Evolutionary conservation across 1,140 invertebrate species (phyloP).

Genomic region (Drosophila littoralis): DNA sequence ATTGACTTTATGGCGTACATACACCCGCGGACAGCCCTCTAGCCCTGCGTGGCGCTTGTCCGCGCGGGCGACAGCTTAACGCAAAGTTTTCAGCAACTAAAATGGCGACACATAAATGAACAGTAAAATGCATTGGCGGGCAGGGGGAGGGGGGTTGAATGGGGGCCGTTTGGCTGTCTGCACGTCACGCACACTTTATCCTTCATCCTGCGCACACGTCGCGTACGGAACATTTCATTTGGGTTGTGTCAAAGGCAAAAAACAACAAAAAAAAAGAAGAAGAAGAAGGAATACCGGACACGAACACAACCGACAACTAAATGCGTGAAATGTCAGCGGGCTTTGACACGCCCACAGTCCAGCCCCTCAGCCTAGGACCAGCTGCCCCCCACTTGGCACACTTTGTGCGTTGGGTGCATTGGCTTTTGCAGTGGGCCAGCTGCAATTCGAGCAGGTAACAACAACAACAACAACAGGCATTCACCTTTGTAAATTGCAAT

Average conservation of each 20-base stretch:
- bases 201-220: conserved; percentile 51
- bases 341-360: conserved; percentile 13
- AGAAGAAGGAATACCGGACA: conserved; percentile 3
- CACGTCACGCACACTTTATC: conserved; percentile 77
- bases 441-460: conserved; percentile 9
- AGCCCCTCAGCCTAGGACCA: neutral
- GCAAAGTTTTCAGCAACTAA: conserved; percentile 67
- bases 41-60: neutral
- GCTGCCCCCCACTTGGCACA: conserved; percentile 9
- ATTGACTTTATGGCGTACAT: conserved; percentile 42
- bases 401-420: conserved; percentile 31
- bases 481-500: conserved; percentile 35
- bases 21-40: neutral
- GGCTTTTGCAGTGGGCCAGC: conserved; percentile 23
- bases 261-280: conserved; percentile 33
- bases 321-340: conserved; percentile 61
- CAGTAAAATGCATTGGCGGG: conserved; percentile 32
- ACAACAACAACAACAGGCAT: conserved; percentile 3
- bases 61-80: conserved; percentile 11
- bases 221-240: conserved; percentile 63
- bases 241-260: conserved; percentile 59
- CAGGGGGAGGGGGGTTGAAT: neutral
- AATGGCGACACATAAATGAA: conserved; percentile 72
- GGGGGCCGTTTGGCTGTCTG: conserved; percentile 16
- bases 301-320: conserved; percentile 59